Evolutionary conservation across 1,140 invertebrate genomes (phyloP).

Genomic region (Lithobius niger): DNA sequence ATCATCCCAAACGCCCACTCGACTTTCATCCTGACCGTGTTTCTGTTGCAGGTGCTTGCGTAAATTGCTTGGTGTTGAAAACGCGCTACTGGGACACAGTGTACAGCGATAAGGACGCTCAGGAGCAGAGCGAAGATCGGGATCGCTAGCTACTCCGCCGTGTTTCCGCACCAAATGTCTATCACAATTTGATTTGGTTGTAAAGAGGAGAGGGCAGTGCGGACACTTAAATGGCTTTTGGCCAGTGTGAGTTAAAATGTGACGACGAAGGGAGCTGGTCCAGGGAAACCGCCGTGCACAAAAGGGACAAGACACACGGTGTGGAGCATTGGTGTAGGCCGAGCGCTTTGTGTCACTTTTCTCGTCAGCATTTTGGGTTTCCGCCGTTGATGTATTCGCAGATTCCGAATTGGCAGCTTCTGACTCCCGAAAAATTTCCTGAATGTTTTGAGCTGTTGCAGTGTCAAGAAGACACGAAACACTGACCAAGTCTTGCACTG

Average conservation of each 20-base stretch:
- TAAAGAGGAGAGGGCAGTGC: constrained; percentile 80
- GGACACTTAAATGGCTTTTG: constrained; percentile 92
- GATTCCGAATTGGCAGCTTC: not conserved
- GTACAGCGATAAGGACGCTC: constrained; percentile 72
- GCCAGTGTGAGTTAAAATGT: constrained; percentile 85
- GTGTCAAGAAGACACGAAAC: constrained; percentile 64
- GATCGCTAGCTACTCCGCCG: constrained; percentile 38
- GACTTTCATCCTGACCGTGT: constrained; percentile 33
- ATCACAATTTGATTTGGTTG: constrained; percentile 94
- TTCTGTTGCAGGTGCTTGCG: constrained; percentile 60
- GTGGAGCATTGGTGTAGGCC: constrained; percentile 89
- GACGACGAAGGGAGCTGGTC: constrained; percentile 81
- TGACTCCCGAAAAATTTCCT: constrained; percentile 22
- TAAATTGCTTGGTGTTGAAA: constrained; percentile 62
- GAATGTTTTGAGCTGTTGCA: constrained; percentile 48
- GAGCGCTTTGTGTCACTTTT: constrained; percentile 62
- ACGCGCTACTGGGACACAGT: constrained; percentile 68
- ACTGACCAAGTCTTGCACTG: constrained; percentile 49
- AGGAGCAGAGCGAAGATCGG: constrained; percentile 50
- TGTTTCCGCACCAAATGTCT: constrained; percentile 83
- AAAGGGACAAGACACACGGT: constrained; percentile 76
- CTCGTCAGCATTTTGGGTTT: constrained; percentile 24
- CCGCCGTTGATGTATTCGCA: not conserved
- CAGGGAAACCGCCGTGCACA: constrained; percentile 88
- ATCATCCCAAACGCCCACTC: constrained; percentile 6